Base-by-base conservation (phyloP, 2,797 vertebrate genomes). In the Anguilla anguilla region DNA sequence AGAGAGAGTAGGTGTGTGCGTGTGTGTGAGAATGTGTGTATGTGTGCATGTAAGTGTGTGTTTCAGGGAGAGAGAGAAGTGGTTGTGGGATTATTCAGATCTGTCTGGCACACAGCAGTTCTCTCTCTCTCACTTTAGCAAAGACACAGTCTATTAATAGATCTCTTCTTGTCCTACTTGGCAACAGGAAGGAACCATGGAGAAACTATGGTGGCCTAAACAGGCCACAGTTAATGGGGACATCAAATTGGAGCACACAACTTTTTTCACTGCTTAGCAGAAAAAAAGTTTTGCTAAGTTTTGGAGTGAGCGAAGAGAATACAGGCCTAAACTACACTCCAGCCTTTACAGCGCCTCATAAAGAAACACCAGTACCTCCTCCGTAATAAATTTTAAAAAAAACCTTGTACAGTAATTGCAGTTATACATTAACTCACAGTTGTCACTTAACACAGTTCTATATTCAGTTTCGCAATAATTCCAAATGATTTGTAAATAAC, bases 81-180 rank as follows among this genome's bases (percentile, higher is more conserved):
- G 89, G 92, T 93, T 92, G 91, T 92, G 95, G 95, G 92, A 94
- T 95, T 93, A 96, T 94, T 94, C 90, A 93, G 95, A 95, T 95
- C 92, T 95, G 94, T 95, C 94, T 96, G 94, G 95, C 94, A 93
- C 92, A 94, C 93, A 94, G 90, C 93, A 90, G 90, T 94, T 93
- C 94, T 64, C 92, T 93, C 92, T 95, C 95, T 94, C 95, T 94
- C 94, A 95, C 91, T 88, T 93, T 93, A 94, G 93, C 91, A 92
- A 95, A 87, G 89, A 92, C 88, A 86, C 90, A 79, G 90, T 88
- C 91, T 97, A 96, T 96, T 96, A 96, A 96, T 97, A 96, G 93
- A 91, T 92, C 93, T 91, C 95, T 96, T 96, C 95, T 91, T 96
- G 95, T 94, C 95, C 95, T 95, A 96, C 94, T 96, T 96, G 95